These are phyloP conservation scores for Ceryle rudis DNA, from an alignment of 2,797 vertebrate genomes.

Conservation along the genomic window DNA sequence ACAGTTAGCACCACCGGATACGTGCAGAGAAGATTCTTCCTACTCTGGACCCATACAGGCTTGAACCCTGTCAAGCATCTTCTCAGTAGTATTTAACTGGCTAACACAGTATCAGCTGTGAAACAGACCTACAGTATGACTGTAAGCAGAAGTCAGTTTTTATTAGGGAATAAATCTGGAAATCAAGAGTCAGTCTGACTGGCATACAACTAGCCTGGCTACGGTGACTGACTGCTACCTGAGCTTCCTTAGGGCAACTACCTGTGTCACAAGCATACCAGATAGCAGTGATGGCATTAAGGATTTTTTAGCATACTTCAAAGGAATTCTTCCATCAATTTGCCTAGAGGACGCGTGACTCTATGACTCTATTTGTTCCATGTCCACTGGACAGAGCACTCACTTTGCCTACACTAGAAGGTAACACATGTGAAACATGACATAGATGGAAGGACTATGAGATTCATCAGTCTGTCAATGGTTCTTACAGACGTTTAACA, in stretches of 20 bases:
- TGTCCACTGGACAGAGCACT: background rate
- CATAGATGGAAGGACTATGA: background rate
- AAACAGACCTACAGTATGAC: background rate
- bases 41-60: background rate
- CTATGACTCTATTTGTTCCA: background rate
- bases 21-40: background rate
- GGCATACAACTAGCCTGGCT: background rate
- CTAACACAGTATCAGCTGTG: background rate
- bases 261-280: background rate
- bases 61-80: background rate
- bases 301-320: background rate
- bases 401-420: background rate
- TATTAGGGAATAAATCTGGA: background rate
- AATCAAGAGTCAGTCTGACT: background rate
- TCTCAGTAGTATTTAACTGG: background rate
- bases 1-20: rapidly evolving
- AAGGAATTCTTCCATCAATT: background rate
- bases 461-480: background rate
- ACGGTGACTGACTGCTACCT: background rate
- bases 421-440: rapidly evolving
- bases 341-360: background rate
- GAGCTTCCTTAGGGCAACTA: background rate
- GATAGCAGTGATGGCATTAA: rapidly evolving
- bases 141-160: background rate
- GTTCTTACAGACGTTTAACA: background rate